These are phyloP conservation scores for Octodonta nipae DNA, from an alignment of 2,888 invertebrate species.

Conservation along the genomic window DNA sequence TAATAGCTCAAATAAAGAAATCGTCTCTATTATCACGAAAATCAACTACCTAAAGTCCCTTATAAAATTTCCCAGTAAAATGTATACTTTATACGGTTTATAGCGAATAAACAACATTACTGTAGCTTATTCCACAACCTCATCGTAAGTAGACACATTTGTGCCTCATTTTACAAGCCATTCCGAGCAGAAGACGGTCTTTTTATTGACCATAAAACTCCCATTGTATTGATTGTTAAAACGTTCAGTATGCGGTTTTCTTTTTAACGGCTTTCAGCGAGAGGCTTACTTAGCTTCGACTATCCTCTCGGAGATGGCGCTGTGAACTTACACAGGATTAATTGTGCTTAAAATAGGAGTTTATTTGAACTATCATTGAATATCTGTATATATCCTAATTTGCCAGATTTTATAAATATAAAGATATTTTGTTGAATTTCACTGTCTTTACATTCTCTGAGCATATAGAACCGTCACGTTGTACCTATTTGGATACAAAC, in stretches of 20 bases:
- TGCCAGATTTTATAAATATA: too few relatives aligned
- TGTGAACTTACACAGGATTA: too few relatives aligned
- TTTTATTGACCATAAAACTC: constrained; percentile 37
- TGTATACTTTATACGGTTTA: constrained; percentile 15
- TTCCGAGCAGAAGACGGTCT: constrained; percentile 29
- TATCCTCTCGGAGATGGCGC: constrained; percentile 12
- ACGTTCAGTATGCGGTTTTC: constrained; percentile 16
- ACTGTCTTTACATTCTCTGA: too few relatives aligned
- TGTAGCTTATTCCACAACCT: constrained; percentile 26
- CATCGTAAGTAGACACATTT: constrained; percentile 31
- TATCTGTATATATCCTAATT: too few relatives aligned
- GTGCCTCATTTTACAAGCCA: constrained; percentile 34
- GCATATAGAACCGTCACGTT: too few relatives aligned
- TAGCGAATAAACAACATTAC: constrained; percentile 26
- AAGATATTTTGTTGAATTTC: too few relatives aligned
- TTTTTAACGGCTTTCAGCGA: constrained; percentile 13
- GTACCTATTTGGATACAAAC: too few relatives aligned
- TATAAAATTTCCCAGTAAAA: constrained; percentile 11
- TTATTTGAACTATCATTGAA: too few relatives aligned
- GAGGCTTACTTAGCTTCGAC: too few relatives aligned
- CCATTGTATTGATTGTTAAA: constrained; percentile 38
- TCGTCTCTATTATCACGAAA: too few relatives aligned
- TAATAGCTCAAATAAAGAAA: too few relatives aligned
- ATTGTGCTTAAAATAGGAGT: constrained; percentile 4
- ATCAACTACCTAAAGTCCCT: constrained; percentile 1